Conservation (phyloP, 2,113 vertebrate species). For the Odontophorus gujanensis region DNA sequence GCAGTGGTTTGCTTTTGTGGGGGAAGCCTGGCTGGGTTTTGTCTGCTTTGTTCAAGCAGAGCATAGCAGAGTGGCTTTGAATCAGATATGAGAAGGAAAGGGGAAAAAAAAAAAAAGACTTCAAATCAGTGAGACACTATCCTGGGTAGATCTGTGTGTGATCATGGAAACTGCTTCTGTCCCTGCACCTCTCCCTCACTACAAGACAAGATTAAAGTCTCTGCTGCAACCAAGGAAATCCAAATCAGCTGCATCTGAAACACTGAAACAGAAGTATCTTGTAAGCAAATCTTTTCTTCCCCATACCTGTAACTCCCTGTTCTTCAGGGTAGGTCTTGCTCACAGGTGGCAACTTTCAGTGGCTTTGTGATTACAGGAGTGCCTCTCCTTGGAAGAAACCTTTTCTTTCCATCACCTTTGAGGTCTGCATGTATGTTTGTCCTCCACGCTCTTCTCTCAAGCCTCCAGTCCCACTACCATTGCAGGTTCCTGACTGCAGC, state of each 20-base stretch:
- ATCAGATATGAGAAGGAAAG: neutral
- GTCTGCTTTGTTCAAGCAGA: neutral
- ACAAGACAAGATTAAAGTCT: neutral
- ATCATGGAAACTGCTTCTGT: neutral
- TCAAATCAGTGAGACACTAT: accelerated
- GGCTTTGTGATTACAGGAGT: neutral
- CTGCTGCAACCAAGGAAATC: neutral
- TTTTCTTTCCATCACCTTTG: neutral
- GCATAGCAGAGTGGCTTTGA: neutral
- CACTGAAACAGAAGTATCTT: neutral
- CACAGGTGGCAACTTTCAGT: accelerated
- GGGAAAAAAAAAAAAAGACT: neutral
- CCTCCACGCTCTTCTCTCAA: neutral
- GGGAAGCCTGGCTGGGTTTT: neutral
- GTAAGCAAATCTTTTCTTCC: neutral
- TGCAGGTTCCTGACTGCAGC: neutral
- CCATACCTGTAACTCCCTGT: neutral
- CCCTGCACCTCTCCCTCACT: neutral
- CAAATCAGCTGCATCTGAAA: neutral
- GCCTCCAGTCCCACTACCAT: neutral
- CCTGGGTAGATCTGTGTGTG: neutral
- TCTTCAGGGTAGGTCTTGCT: neutral
- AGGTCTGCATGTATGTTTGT: neutral
- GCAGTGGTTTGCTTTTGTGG: neutral
- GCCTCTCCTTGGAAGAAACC: neutral